Evolutionary conservation across 1,140 invertebrate species (phyloP).

Genomic region (Meloidogyne exigua): DNA sequence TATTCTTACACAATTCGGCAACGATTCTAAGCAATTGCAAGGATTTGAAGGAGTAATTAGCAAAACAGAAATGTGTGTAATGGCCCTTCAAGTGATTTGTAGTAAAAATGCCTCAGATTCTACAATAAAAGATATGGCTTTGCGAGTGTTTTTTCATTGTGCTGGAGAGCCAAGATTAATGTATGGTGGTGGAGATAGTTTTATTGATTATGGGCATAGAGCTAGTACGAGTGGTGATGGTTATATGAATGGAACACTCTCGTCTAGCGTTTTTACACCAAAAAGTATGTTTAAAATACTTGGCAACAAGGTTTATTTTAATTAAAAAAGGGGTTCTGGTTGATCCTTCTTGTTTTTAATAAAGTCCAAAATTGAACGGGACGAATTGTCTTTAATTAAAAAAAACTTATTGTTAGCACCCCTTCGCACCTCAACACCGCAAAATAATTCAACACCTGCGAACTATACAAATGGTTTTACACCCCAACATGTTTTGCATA

Average conservation of each 20-base stretch:
- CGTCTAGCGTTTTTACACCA: constrained; percentile 18
- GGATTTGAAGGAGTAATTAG: constrained; percentile 21
- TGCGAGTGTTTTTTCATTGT: constrained; percentile 35
- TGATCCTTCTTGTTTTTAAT: no score
- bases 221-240: constrained; percentile 1
- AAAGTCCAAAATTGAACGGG: no score
- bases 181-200: constrained; percentile 8
- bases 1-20: constrained; percentile 29
- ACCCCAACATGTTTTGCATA: background rate
- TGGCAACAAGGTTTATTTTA: background rate
- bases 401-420: no score
- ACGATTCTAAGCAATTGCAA: constrained; percentile 51
- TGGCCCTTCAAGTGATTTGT: constrained; percentile 39
- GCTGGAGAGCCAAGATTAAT: constrained; percentile 38
- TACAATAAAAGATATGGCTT: constrained; percentile 36
- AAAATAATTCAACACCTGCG: background rate
- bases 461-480: constrained; percentile 22
- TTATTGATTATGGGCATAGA: background rate
- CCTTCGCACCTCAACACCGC: constrained; percentile 36
- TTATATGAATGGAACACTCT: constrained; percentile 11
- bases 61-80: constrained; percentile 31
- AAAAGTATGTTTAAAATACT: constrained; percentile 4
- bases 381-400: background rate
- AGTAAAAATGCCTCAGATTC: constrained; percentile 34
- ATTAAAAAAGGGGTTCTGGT: no score